A percentile compares a stretch with the other conserved stretches of the same genome.
Evolutionary conservation across 2,797 vertebrate species (phyloP).

Genomic region (Acanthornis magna): DNA sequence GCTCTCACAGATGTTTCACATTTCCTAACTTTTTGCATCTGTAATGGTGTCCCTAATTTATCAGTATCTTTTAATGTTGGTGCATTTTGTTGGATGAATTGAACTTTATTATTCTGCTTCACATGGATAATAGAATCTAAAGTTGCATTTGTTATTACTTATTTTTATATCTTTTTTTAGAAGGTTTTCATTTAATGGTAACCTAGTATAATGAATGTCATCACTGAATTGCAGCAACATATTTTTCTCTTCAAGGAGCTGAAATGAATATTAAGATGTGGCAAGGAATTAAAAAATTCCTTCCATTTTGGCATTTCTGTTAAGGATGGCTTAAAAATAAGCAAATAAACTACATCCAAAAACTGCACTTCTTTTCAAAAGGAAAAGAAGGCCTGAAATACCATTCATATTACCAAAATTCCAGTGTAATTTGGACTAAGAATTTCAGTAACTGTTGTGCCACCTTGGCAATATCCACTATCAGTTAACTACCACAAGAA

Average conservation of each 20-base stretch:
- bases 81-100: background rate
- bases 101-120: slow-evolving; percentile 21
- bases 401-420: background rate
- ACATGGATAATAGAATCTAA: background rate
- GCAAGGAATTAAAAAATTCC: background rate
- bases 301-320: background rate
- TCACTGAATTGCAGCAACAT: background rate
- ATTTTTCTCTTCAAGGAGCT: background rate
- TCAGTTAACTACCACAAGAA: background rate
- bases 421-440: background rate
- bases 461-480: background rate
- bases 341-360: background rate
- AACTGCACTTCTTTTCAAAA: background rate
- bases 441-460: background rate
- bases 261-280: background rate
- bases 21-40: slow-evolving; percentile 67
- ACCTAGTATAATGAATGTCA: background rate
- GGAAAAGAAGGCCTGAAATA: background rate
- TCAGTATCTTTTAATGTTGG: slow-evolving; percentile 11
- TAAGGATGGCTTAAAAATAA: background rate
- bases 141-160: slow-evolving; percentile 3
- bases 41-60: slow-evolving; percentile 26
- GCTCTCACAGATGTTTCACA: slow-evolving; percentile 59
- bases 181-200: background rate
- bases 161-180: background rate